phyloP scores from a whole-genome alignment of 1,140 invertebrate species.

The Leptinotarsa texana region DNA sequence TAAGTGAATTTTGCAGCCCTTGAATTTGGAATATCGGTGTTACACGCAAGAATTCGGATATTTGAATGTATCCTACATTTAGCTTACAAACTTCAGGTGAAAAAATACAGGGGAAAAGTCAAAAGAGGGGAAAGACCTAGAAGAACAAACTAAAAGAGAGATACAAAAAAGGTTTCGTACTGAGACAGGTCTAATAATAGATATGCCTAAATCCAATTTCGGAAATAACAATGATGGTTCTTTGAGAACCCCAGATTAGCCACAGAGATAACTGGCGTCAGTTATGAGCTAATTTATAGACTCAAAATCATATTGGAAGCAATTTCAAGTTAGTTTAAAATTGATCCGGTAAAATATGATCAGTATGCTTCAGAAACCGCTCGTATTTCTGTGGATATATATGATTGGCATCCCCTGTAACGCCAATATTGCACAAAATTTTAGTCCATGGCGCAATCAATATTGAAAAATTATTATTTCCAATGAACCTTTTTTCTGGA shows the following conservation, averaged over 20 bases:
- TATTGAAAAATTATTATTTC: too few relatives aligned
- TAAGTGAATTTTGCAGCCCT: neutral
- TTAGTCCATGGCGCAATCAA: too few relatives aligned
- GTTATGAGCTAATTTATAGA: too few relatives aligned
- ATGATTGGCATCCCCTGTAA: too few relatives aligned
- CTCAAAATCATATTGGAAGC: too few relatives aligned
- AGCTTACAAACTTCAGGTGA: neutral
- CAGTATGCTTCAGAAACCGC: too few relatives aligned
- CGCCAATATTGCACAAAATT: too few relatives aligned
- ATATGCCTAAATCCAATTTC: slow-evolving; percentile 25
- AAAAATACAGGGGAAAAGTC: neutral
- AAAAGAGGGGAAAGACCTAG: neutral
- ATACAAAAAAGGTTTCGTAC: neutral
- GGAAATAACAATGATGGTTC: slow-evolving; percentile 27
- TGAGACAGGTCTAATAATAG: slow-evolving; percentile 20
- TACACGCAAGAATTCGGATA: neutral
- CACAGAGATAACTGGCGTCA: too few relatives aligned
- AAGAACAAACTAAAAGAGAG: neutral
- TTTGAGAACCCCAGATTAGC: slow-evolving; percentile 13
- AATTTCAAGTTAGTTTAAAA: too few relatives aligned
- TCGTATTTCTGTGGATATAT: too few relatives aligned
- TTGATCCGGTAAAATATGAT: too few relatives aligned
- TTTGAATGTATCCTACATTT: neutral
- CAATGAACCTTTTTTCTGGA: too few relatives aligned
- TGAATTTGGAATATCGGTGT: neutral